These are phyloP conservation scores for Tamias sibiricus DNA, from an alignment of 2,113 vertebrate genomes.

Conservation along the genomic window DNA sequence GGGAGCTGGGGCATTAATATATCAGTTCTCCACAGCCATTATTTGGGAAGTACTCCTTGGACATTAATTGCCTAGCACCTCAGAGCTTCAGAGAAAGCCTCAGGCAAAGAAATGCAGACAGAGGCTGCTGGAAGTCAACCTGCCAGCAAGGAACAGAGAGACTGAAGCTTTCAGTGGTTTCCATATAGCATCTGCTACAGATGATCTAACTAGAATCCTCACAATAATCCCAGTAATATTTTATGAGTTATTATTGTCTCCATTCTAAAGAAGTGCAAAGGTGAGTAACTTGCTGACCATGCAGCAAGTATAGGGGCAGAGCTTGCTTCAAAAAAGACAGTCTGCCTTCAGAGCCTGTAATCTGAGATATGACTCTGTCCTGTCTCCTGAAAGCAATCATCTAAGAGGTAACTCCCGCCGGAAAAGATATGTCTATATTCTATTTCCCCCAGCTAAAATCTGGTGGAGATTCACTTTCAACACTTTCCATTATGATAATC, in stretches of 20 bases:
- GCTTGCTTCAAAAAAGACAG: not conserved
- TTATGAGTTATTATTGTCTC: not conserved
- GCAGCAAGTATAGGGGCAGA: not conserved
- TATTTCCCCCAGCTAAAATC: not conserved
- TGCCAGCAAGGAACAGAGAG: not conserved
- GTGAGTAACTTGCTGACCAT: not conserved
- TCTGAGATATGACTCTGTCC: not conserved
- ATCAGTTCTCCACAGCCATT: not conserved
- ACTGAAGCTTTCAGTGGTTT: not conserved
- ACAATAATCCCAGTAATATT: not conserved
- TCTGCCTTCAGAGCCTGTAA: not conserved
- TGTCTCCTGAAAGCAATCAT: not conserved
- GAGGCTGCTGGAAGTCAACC: not conserved
- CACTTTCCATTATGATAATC: not conserved
- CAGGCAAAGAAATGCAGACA: not conserved
- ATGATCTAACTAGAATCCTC: not conserved
- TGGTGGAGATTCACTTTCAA: not conserved
- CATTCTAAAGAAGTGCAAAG: not conserved
- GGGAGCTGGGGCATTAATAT: not conserved
- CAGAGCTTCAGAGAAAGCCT: not conserved
- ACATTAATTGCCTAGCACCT: not conserved
- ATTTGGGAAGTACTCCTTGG: not conserved
- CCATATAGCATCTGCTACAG: not conserved
- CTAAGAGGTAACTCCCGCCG: not conserved
- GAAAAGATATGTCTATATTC: not conserved